These are phyloP conservation scores for Lemur catta DNA, from an alignment of 2,797 vertebrate genomes.

Conservation along the genomic window DNA sequence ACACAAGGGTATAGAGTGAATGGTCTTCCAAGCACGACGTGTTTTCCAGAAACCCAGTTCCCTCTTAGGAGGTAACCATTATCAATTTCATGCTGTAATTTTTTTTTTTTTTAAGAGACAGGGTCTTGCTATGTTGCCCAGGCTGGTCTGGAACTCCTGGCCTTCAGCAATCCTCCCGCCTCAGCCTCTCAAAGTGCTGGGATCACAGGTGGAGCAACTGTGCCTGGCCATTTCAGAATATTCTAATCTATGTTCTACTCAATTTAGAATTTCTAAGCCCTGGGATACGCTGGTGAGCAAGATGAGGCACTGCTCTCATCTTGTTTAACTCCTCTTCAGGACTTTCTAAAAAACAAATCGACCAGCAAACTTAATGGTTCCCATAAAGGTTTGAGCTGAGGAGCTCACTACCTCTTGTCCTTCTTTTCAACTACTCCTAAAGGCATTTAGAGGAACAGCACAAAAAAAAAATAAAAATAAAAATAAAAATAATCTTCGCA, in stretches of 20 bases:
- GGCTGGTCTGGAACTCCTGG: neutral
- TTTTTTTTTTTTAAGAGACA: neutral
- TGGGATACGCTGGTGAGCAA: neutral
- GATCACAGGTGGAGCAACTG: neutral
- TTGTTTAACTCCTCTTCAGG: neutral
- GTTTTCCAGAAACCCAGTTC: neutral
- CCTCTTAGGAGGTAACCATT: neutral
- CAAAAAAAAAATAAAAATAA: too few relatives aligned
- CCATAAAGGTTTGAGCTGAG: neutral
- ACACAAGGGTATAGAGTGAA: neutral
- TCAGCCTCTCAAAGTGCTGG: neutral
- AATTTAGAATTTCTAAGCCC: constrained; percentile 11
- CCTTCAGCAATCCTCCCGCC: neutral
- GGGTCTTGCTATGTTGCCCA: neutral
- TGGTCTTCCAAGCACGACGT: neutral
- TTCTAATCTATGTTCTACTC: neutral
- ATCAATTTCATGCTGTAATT: neutral
- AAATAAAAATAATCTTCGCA: neutral
- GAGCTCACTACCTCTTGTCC: neutral
- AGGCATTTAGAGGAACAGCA: neutral
- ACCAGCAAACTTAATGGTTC: neutral
- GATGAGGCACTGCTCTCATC: neutral
- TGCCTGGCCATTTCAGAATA: too few relatives aligned
- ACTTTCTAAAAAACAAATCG: neutral
- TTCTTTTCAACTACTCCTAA: neutral